Evolutionary conservation across 2,797 vertebrate genomes (phyloP).

Genomic region (Myotis myotis): DNA sequence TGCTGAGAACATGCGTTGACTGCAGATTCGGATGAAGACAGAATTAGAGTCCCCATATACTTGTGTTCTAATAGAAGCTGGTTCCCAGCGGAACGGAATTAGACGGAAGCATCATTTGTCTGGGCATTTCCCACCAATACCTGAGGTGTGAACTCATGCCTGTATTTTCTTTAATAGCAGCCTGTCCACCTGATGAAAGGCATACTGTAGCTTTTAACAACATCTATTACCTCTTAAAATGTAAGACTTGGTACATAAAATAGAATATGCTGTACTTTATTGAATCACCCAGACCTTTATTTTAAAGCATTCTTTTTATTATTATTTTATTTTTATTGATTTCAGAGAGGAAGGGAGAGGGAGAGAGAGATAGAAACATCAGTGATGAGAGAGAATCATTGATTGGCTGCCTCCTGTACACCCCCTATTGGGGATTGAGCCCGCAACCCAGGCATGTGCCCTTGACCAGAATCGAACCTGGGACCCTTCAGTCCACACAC

Average conservation of each 20-base stretch:
- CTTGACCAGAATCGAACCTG: too few relatives aligned
- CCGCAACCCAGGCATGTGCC: too few relatives aligned
- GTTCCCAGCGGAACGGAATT: not conserved
- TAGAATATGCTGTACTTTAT: not conserved
- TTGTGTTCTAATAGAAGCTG: not conserved
- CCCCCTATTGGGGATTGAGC: too few relatives aligned
- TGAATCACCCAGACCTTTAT: not conserved
- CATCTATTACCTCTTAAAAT: constrained; percentile 41
- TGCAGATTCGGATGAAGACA: not conserved
- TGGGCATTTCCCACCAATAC: not conserved
- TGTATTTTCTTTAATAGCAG: not conserved
- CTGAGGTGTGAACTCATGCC: not conserved
- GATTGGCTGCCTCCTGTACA: too few relatives aligned
- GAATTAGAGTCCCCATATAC: not conserved
- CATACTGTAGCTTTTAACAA: not conserved
- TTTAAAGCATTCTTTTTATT: too few relatives aligned
- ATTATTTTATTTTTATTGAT: too few relatives aligned
- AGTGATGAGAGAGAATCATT: too few relatives aligned
- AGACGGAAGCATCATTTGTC: not conserved
- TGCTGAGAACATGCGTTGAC: not conserved
- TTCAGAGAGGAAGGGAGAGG: too few relatives aligned
- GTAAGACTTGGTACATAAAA: not conserved
- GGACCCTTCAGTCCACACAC: too few relatives aligned
- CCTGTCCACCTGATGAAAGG: not conserved
- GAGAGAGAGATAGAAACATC: too few relatives aligned